These are phyloP conservation scores for Potamarius usumacintae DNA, from an alignment of 2,113 vertebrate species.

Conservation along the genomic window DNA sequence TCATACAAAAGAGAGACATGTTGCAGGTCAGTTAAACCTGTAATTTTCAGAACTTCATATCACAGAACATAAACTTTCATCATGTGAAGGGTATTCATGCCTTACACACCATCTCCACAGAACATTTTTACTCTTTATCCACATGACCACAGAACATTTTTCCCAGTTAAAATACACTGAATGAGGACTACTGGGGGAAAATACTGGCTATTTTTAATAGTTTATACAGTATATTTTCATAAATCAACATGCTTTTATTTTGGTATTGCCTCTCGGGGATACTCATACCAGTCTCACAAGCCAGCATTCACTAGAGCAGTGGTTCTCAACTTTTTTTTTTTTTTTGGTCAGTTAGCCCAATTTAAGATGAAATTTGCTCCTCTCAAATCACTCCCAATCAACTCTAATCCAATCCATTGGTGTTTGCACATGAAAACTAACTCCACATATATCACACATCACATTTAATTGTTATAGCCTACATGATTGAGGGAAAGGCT, in stretches of 20 bases:
- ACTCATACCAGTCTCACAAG: slow-evolving; percentile 8
- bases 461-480: neutral
- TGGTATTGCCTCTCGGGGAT: slow-evolving; percentile 22
- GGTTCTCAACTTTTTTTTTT: neutral
- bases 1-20: neutral
- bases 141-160: neutral
- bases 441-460: neutral
- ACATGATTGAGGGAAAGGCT: neutral
- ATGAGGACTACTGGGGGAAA: slow-evolving; percentile 9
- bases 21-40: neutral
- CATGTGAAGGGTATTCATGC: neutral
- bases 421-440: neutral
- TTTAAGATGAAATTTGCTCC: neutral
- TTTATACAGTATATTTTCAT: slow-evolving; percentile 25
- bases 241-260: slow-evolving; percentile 44
- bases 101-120: neutral
- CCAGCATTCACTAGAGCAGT: neutral
- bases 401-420: neutral
- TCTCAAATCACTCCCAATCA: neutral
- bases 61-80: neutral
- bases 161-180: slow-evolving; percentile 6
- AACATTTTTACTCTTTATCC: neutral
- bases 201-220: slow-evolving; percentile 24
- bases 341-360: neutral
- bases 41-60: neutral